Conservation (phyloP, 2,888 invertebrate genomes). For the Drosophila sordidula region DNA sequence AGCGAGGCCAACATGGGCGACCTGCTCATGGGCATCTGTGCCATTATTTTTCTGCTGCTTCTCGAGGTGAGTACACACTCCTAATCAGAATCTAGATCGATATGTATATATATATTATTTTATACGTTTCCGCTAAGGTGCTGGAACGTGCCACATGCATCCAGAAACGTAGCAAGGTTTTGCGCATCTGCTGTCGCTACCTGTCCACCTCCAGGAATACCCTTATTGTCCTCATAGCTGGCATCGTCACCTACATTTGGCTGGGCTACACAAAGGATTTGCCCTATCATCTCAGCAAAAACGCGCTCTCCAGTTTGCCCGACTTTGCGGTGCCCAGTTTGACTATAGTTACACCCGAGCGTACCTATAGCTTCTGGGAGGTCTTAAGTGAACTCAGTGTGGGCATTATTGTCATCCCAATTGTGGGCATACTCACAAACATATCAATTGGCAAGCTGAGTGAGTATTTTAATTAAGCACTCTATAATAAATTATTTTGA, state of each 20-base stretch:
- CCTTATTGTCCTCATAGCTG: conserved; percentile 89
- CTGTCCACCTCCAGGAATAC: conserved; percentile 92
- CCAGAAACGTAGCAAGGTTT: conserved; percentile 75
- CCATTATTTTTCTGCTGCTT: conserved; percentile 88
- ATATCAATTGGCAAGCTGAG: conserved; percentile 98
- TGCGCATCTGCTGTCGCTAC: conserved; percentile 88
- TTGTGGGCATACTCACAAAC: conserved; percentile 95
- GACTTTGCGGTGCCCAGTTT: conserved; percentile 88
- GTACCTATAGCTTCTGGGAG: conserved; percentile 87
- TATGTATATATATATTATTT: background rate
- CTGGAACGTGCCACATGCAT: conserved; percentile 86
- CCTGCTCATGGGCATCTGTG: conserved; percentile 88
- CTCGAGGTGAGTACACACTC: conserved; percentile 87
- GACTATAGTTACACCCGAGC: conserved; percentile 87
- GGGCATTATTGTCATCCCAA: conserved; percentile 92
- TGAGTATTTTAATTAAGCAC: conserved; percentile 86
- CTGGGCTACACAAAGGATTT: conserved; percentile 85
- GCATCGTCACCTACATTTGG: conserved; percentile 87
- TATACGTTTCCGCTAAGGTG: conserved; percentile 85
- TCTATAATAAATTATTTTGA: background rate
- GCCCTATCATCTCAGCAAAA: conserved; percentile 87
- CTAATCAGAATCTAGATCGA: background rate
- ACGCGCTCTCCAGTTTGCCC: conserved; percentile 90
- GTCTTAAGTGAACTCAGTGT: conserved; percentile 90
- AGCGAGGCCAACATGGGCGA: conserved; percentile 87